Base-by-base conservation (phyloP, 2,888 invertebrate species). In the Psylliodes chrysocephalus region DNA sequence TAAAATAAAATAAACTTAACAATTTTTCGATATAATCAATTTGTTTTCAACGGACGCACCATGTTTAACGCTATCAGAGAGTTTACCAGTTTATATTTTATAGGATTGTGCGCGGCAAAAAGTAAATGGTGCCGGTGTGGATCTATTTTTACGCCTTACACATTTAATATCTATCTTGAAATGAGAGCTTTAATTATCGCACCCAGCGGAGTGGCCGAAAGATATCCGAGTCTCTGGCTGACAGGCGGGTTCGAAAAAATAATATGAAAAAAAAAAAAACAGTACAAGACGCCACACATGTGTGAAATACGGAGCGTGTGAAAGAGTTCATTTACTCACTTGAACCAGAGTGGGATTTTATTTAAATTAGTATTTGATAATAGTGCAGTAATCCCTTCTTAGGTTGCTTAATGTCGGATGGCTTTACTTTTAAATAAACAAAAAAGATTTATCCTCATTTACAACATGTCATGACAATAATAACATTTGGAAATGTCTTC, bases 271-370 rank as follows among this genome's bases (percentile, higher is more conserved):
- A 60, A 60, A 63, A 56, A 71, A 71, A 71, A 44, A 18, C 8
- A 18, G 44, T 44, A 44, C 72, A 71, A 73, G 72, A 71, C 61
- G 70, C 63, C 67, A 73, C 74, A 76, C 76, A 75, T 75, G 75
- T 76, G 74, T 70, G 66, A 70, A 67, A 62, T 65, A 70, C 68
- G 65, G 66, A 75, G 71, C 76, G 76, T 76, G 76, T 75, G 76
- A 76, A 76, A 74, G 74, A 75, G 73, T 75, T 73, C 57, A 67
- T 67, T 66, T 68, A 69, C 52, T 42, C 63, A 46, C 35, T 54
- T 55, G 19, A 18, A 15, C 25, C 44, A 44, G 55, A 38, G 30
- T 8, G 28, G 33, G 28, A 42, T 42, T 22, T 22, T 22, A 22
- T 22, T 22, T 22, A 22, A 22, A 22, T 22, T n/a, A n/a, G n/a